Conservation (phyloP, 2,888 invertebrate species). For the Drosophila stalkeri region DNA sequence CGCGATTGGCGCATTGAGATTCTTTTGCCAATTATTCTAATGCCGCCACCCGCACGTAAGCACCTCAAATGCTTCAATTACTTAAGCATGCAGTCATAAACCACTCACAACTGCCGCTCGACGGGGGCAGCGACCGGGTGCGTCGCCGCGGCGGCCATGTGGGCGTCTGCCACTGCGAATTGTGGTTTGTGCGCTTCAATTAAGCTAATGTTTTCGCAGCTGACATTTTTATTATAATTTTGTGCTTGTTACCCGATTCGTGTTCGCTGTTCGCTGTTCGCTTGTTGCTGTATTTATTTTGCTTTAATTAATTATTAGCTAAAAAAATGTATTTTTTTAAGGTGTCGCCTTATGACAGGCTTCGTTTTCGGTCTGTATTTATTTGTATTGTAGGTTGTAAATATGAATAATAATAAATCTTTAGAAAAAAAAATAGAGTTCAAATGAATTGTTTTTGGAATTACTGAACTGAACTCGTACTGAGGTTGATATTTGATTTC, state of each 20-base stretch:
- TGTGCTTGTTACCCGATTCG: slow-evolving; percentile 51
- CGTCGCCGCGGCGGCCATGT: slow-evolving; percentile 25
- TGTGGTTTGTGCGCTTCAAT: slow-evolving; percentile 52
- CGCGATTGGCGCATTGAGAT: slow-evolving; percentile 43
- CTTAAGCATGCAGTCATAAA: slow-evolving; percentile 56
- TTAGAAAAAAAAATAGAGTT: not conserved
- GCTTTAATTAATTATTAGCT: slow-evolving; percentile 62
- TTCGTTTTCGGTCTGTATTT: slow-evolving; percentile 2
- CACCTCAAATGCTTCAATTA: slow-evolving; percentile 63
- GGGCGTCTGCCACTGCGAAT: slow-evolving; percentile 31
- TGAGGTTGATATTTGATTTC: not conserved
- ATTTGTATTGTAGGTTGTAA: slow-evolving; percentile 30
- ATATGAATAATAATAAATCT: slow-evolving; percentile 30
- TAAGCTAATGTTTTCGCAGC: slow-evolving; percentile 60
- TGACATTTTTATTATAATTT: slow-evolving; percentile 73
- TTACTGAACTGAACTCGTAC: not conserved
- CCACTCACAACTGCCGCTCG: slow-evolving; percentile 31
- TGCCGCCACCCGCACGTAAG: slow-evolving; percentile 66
- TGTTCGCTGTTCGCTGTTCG: slow-evolving; percentile 19
- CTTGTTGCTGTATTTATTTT: slow-evolving; percentile 43
- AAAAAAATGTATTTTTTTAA: slow-evolving; percentile 37
- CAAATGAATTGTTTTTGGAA: slow-evolving; percentile 4
- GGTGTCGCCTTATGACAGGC: slow-evolving; percentile 39
- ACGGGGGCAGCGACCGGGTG: slow-evolving; percentile 49
- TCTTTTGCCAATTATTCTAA: slow-evolving; percentile 67